Evolutionary conservation across 37 sponge, comb jelly and placozoan genomes (phyloP).

Genomic region (Aphrocallistes beatrix): DNA sequence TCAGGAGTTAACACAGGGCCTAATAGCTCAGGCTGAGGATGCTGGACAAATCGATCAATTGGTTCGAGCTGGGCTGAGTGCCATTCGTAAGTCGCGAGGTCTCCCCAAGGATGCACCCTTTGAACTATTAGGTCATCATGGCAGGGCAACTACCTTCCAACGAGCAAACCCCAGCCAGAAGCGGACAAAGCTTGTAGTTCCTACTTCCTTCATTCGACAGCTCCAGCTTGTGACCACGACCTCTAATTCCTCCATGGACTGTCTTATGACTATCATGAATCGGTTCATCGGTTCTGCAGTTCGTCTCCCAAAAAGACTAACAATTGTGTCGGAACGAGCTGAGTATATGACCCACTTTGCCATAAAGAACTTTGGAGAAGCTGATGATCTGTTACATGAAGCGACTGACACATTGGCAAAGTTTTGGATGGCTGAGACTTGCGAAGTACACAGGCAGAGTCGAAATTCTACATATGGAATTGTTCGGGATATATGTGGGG

Average conservation of each 20-base stretch:
- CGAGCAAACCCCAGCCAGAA: not conserved
- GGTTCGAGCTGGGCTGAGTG: not conserved
- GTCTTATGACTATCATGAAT: not conserved
- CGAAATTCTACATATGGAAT: not conserved
- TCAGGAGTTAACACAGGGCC: not conserved
- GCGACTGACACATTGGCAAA: not conserved
- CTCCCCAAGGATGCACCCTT: not conserved
- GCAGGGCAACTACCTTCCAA: not conserved
- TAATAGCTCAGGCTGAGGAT: not conserved
- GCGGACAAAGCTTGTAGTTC: not conserved
- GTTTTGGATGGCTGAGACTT: not conserved
- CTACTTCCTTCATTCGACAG: not conserved
- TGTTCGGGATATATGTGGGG: not conserved
- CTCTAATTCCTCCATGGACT: not conserved
- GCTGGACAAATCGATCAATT: not conserved
- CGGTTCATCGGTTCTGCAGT: conserved; percentile 9
- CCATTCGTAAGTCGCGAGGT: not conserved
- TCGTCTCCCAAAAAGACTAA: not conserved
- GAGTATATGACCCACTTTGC: conserved; percentile 3
- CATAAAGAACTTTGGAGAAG: not conserved
- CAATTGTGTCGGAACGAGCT: not conserved
- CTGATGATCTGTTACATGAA: not conserved
- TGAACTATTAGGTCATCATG: not conserved
- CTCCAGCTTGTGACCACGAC: not conserved
- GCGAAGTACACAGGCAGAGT: not conserved